Base-by-base conservation (phyloP, 2,113 vertebrate genomes). In the Pithys albifrons region DNA sequence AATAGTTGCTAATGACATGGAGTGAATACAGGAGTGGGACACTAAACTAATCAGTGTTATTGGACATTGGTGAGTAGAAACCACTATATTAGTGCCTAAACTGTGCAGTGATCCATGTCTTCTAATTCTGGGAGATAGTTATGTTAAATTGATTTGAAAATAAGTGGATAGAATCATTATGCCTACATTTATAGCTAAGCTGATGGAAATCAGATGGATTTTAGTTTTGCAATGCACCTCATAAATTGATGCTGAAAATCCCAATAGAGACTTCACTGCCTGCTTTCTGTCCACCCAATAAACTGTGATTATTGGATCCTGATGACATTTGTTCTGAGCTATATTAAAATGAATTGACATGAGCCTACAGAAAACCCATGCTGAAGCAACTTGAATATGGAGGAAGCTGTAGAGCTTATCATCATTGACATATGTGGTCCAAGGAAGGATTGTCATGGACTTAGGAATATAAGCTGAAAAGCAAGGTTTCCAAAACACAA, bases 91-190 rank as follows among this genome's bases (percentile, higher is more conserved):
- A 95, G 88, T 83, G 79, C 85, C 95, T 93, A 95, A 91, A 95
- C 77, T 88, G 89, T 79, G 73, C 87, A 94, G 92, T 93, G 93
- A 96, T 95, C 93, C 92, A 90, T 88, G 43, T 88, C 85, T 95
- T 65, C 95, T 96, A 80, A 96, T 96, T 96, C 82, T 86, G 35
- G 59, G 82, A 96, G 72, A 86, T 92, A 90, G 85, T 93, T 95
- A 90, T 75, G 85, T 77, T 93, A 94, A 93, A 95, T 92, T 95
- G 93, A 97, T 97, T 92, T 88, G 90, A 95, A 94, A 96, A 95
- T 96, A 95, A 97, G 71, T 94, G 88, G 95, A 96, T 79, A 77
- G 90, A 91, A 92, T 93, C 88, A 74, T 95, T 95, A 95, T 88
- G 82, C 66, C 52, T 72, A 59, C 88, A 84, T 92, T 96, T 93